Base-by-base conservation (phyloP, 2,888 invertebrate genomes). In the Schrankia costaestrigalis region DNA sequence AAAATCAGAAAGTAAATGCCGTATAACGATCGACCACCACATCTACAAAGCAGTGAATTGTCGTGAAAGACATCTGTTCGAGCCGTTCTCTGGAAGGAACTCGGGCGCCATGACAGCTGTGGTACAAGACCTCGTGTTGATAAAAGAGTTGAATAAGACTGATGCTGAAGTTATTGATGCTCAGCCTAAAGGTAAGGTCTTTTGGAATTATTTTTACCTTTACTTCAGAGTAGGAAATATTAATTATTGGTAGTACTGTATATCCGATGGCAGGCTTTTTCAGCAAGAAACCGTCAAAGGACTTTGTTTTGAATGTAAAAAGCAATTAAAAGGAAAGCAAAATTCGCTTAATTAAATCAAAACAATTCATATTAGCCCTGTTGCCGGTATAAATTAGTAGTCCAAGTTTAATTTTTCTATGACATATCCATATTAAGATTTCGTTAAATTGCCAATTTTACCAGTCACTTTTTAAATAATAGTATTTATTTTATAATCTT, bases 21-120 rank as follows among this genome's bases (percentile, higher is more conserved):
- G 91, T 47, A 86, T 95, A 19, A 90, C 92, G 0, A 90, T 96
- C 9, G 95, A 96, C 76, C 93, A 94, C 51, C 90, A 92, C 56
- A 85, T 95, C 4, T 94, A 95, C 73, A 91, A 91, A 22, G 81
- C 89, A 7, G 91, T 95, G 1, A 89, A 70, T 11, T 96, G 96
- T 63, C 81, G 86, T 17, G 96, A 96, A 69, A 82, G 89, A 0
- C 94, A 95, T 66, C 78, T 92, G 18, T 89, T 95, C 40, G 91
- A 93, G 56, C 94, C 95, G 0, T 93, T 96, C 63, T 94, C 95
- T 0, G 93, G 93, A 37, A 90, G 89, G 31, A 90, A 90, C 41
- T 90, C 93, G 0, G 95, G 95, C 0, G 94, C 93, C 0, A 90
- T 92, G 60, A 93, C 94, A 3, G 91, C 89, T 3, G 89, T 93